A percentile compares a stretch with the other conserved stretches of the same genome.
phyloP scores from a whole-genome alignment of 2,888 invertebrate species.

The Frankliniella fusca region DNA sequence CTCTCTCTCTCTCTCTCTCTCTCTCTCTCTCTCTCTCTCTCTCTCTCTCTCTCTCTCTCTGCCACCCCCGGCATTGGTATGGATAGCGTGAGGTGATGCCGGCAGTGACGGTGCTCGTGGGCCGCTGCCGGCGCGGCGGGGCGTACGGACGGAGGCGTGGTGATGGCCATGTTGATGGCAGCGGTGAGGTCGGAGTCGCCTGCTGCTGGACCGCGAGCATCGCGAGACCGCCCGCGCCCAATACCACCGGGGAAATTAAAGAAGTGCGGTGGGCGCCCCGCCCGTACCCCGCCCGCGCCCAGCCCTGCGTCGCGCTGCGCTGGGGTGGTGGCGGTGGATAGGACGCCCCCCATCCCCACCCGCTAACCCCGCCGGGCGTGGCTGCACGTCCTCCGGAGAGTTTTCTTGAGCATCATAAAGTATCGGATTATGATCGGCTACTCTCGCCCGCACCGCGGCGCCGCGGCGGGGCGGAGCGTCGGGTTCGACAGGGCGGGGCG shows the following conservation, averaged over 20 bases:
- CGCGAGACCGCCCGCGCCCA: not conserved
- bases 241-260: too few relatives aligned
- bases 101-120: not conserved
- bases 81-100: not conserved
- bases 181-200: not conserved
- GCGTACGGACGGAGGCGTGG: not conserved
- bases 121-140: not conserved
- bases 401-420: not conserved
- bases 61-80: not conserved
- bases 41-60: not conserved
- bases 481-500: too few relatives aligned
- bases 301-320: too few relatives aligned
- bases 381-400: too few relatives aligned
- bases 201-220: not conserved
- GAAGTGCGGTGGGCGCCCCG: not conserved
- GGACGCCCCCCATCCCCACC: not conserved
- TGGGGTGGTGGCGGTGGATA: too few relatives aligned
- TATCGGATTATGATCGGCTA: not conserved
- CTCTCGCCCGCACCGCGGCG: too few relatives aligned
- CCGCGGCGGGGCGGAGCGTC: too few relatives aligned
- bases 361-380: not conserved
- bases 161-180: not conserved
- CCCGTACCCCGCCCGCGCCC: not conserved
- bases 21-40: not conserved
- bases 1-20: not conserved